These are phyloP conservation scores for Synergus umbraculus DNA, from an alignment of 2,888 invertebrate species.

Conservation along the genomic window DNA sequence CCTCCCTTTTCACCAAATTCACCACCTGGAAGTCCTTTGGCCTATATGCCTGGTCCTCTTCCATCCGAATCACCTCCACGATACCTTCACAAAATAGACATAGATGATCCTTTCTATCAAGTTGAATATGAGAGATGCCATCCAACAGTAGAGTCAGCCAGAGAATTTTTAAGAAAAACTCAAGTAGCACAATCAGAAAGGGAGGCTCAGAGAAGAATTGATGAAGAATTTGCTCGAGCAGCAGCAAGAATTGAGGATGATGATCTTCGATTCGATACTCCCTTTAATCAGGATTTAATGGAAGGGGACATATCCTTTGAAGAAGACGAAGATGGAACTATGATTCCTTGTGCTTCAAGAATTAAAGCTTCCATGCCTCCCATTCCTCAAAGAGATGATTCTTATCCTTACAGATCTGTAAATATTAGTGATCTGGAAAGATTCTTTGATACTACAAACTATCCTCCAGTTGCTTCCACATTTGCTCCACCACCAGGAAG, in stretches of 20 bases:
- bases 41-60: slow-evolving; percentile 35
- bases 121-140: slow-evolving; percentile 59
- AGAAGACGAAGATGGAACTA: slow-evolving; percentile 56
- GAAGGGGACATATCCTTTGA: slow-evolving; percentile 62
- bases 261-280: slow-evolving; percentile 54
- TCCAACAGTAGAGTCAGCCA: slow-evolving; percentile 62
- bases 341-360: slow-evolving; percentile 56
- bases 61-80: background rate
- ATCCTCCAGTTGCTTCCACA: slow-evolving; percentile 54
- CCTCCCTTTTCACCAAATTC: background rate
- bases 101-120: slow-evolving; percentile 54
- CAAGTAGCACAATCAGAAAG: slow-evolving; percentile 46
- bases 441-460: slow-evolving; percentile 63
- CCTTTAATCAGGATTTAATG: slow-evolving; percentile 60
- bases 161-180: slow-evolving; percentile 55
- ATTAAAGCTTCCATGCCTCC: slow-evolving; percentile 56
- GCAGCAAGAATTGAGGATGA: slow-evolving; percentile 44
- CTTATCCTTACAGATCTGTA: slow-evolving; percentile 44
- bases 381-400: slow-evolving; percentile 46
- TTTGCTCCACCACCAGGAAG: slow-evolving; percentile 60
- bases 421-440: slow-evolving; percentile 63
- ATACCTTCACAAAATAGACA: slow-evolving; percentile 49
- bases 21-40: slow-evolving; percentile 38
- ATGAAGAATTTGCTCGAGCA: slow-evolving; percentile 56
- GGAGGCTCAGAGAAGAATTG: slow-evolving; percentile 51